Percentiles rank a stretch among this genome's conserved stretches.
phyloP scores from a whole-genome alignment of 2,888 invertebrate species.

The Apotomis betuletana region DNA sequence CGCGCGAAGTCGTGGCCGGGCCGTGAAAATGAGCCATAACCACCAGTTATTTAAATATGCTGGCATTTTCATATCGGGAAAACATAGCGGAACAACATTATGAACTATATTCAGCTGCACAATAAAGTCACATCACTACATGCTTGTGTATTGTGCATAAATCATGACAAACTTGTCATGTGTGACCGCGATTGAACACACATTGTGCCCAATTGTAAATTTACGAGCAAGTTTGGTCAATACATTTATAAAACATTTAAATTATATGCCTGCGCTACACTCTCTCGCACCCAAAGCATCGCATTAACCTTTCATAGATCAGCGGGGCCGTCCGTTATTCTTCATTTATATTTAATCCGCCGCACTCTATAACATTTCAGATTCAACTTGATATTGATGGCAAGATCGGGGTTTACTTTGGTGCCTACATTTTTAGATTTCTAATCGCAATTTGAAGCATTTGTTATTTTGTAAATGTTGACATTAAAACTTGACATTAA shows the following conservation, averaged over 20 bases:
- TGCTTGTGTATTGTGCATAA: too few species aligned
- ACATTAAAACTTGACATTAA: not conserved
- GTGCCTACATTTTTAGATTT: not conserved
- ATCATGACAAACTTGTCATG: too few species aligned
- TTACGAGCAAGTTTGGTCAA: not conserved
- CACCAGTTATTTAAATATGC: too few species aligned
- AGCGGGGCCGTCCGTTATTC: slow-evolving; percentile 33
- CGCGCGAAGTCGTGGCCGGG: too few species aligned
- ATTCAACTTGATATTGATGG: slow-evolving; percentile 29
- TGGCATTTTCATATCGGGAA: too few species aligned
- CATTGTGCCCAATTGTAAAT: not conserved
- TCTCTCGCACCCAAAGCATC: slow-evolving; percentile 25
- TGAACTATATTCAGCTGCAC: too few species aligned
- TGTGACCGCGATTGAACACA: not conserved
- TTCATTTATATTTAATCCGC: slow-evolving; percentile 41
- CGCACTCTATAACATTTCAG: slow-evolving; percentile 30
- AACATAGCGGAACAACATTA: too few species aligned
- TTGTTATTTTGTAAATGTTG: not conserved
- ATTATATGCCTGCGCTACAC: slow-evolving; percentile 20
- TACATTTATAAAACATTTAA: slow-evolving; percentile 22
- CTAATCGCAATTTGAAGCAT: not conserved
- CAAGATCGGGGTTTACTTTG: not conserved
- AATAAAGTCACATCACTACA: too few species aligned
- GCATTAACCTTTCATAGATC: slow-evolving; percentile 41
- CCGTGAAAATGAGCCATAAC: too few species aligned